Conservation (phyloP, 1,140 invertebrate genomes). For the Hyles euphorbiae region DNA sequence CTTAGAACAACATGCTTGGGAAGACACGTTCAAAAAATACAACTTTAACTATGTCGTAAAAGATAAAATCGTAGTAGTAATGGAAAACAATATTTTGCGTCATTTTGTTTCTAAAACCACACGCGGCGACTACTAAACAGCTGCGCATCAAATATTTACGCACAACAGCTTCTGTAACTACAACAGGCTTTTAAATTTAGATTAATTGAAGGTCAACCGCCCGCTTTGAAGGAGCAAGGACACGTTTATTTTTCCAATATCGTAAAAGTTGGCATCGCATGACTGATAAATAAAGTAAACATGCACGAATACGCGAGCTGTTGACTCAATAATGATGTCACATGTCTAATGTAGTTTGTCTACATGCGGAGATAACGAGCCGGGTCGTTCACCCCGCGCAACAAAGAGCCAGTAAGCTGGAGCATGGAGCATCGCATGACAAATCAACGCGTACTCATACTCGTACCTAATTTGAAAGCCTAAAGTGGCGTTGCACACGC, state of each 20-base stretch:
- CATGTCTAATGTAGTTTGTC: constrained; percentile 51
- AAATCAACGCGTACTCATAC: constrained; percentile 41
- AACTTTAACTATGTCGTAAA: no score
- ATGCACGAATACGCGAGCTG: constrained; percentile 29
- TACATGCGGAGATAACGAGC: constrained; percentile 46
- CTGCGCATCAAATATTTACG: no score
- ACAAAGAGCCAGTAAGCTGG: constrained; percentile 25
- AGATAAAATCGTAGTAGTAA: no score
- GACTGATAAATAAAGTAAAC: constrained; percentile 25
- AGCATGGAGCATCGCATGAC: constrained; percentile 43
- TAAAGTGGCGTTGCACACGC: constrained; percentile 40
- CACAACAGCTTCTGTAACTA: no score
- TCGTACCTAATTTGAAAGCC: constrained; percentile 45
- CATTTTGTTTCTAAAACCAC: no score
- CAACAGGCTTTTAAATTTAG: no score
- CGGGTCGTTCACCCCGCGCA: constrained; percentile 41
- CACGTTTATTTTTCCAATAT: constrained; percentile 11
- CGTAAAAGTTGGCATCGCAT: constrained; percentile 9
- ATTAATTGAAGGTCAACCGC: no score
- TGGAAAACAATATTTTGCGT: no score
- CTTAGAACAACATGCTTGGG: no score
- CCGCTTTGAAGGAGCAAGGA: constrained; percentile 5
- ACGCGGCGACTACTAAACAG: no score
- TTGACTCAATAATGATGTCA: constrained; percentile 57
- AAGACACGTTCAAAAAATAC: no score